Conservation (phyloP, 1,140 invertebrate species). For the Lordiphosa stackelbergi region DNA sequence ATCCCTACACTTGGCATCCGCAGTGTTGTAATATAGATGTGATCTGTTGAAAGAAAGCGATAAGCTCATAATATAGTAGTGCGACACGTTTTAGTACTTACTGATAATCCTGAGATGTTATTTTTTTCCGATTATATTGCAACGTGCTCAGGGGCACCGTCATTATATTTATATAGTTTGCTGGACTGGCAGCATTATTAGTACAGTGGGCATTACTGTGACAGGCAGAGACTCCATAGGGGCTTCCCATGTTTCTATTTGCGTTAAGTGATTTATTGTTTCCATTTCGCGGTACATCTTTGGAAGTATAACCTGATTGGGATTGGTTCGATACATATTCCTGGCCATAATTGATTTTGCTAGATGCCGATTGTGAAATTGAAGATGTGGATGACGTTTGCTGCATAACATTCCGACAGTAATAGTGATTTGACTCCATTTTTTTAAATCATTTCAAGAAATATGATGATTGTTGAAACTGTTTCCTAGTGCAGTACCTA, state of each 20-base stretch:
- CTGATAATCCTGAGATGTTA: conserved; percentile 71
- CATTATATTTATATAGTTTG: conserved; percentile 75
- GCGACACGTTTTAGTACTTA: conserved; percentile 37
- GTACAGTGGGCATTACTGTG: conserved; percentile 47
- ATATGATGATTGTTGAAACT: neutral
- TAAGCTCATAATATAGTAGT: neutral
- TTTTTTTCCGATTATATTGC: conserved; percentile 74
- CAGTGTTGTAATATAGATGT: conserved; percentile 68
- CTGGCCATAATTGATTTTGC: conserved; percentile 52
- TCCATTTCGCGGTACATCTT: conserved; percentile 40
- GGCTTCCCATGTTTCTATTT: conserved; percentile 30
- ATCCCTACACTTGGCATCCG: conserved; percentile 69
- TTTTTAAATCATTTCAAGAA: conserved; percentile 27
- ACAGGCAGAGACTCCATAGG: conserved; percentile 36
- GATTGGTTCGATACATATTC: conserved; percentile 44
- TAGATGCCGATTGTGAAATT: conserved; percentile 42
- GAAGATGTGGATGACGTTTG: conserved; percentile 39
- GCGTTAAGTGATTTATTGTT: conserved; percentile 39
- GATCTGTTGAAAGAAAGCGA: conserved; percentile 35
- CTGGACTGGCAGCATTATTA: conserved; percentile 47
- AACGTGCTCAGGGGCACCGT: conserved; percentile 66
- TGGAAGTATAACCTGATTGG: conserved; percentile 40
- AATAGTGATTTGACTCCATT: conserved; percentile 71
- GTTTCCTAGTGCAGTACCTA: neutral
- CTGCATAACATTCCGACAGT: conserved; percentile 57